These are phyloP conservation scores for Hystrix cristata DNA, from an alignment of 2,113 vertebrate species.

Conservation along the genomic window DNA sequence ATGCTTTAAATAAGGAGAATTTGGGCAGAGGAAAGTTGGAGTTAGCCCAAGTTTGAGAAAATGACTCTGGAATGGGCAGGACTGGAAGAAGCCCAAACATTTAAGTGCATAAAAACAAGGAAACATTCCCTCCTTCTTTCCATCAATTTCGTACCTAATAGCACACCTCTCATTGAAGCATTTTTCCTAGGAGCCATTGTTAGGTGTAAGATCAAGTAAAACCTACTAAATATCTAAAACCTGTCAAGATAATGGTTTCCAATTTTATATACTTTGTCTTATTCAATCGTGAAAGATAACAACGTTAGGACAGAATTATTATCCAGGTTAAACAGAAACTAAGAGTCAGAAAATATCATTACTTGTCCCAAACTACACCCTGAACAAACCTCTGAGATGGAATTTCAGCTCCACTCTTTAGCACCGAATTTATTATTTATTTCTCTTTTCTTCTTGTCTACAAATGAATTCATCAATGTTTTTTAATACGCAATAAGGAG, in stretches of 20 bases:
- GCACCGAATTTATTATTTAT: conserved; percentile 37
- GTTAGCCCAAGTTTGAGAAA: background rate
- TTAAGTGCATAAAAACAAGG: background rate
- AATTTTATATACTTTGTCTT: background rate
- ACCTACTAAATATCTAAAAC: background rate
- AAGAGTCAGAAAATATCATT: conserved; percentile 17
- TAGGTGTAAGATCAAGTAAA: background rate
- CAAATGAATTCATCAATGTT: conserved; percentile 15
- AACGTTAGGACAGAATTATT: conserved; percentile 1
- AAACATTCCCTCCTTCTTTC: background rate
- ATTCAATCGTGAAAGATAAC: conserved; percentile 18
- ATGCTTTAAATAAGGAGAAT: background rate
- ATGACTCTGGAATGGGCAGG: background rate
- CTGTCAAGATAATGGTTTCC: background rate
- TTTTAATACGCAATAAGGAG: background rate
- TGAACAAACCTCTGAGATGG: background rate
- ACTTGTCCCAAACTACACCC: background rate
- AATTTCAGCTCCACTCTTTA: background rate
- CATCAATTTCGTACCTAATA: background rate
- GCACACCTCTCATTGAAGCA: background rate
- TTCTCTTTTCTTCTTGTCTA: background rate
- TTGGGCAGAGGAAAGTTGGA: background rate
- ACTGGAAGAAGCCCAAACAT: background rate
- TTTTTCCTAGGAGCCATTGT: background rate
- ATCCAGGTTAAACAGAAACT: background rate